phyloP scores from a whole-genome alignment of 2,797 vertebrate species.

The Falco concolor region DNA sequence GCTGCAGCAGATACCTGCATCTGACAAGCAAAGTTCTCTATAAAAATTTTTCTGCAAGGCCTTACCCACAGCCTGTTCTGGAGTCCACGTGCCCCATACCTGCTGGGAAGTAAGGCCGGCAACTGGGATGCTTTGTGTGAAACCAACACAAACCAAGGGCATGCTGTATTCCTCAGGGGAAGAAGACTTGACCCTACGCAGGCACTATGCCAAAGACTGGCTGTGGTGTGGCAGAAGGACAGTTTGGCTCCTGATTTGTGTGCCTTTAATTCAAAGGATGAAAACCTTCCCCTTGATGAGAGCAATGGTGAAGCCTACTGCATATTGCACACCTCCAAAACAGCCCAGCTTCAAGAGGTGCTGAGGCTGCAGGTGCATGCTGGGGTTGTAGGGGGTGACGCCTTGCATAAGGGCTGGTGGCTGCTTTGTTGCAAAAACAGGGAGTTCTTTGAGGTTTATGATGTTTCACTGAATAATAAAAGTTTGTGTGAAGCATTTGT shows the following conservation, averaged over 20 bases:
- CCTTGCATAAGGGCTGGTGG: not conserved
- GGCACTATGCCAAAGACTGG: not conserved
- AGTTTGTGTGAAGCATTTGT: not conserved
- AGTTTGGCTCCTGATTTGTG: not conserved
- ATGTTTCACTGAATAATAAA: constrained; percentile 15
- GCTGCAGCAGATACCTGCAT: not conserved
- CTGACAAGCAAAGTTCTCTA: not conserved
- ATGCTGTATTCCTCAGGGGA: fast-evolving
- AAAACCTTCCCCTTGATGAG: not conserved
- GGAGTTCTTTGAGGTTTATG: not conserved
- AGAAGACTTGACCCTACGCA: not conserved
- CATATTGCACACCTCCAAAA: fast-evolving
- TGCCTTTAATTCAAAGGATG: not conserved
- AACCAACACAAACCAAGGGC: not conserved
- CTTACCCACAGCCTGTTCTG: not conserved
- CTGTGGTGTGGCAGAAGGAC: not conserved
- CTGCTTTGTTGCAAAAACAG: not conserved
- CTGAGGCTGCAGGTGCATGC: not conserved
- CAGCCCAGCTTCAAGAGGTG: fast-evolving
- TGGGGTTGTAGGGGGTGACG: not conserved
- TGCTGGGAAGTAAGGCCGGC: not conserved
- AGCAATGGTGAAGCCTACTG: not conserved
- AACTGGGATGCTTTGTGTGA: not conserved
- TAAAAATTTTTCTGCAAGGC: not conserved
- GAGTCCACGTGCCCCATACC: fast-evolving